These are phyloP conservation scores for Cephalopterus ornatus DNA, from an alignment of 2,113 vertebrate genomes.

Conservation along the genomic window DNA sequence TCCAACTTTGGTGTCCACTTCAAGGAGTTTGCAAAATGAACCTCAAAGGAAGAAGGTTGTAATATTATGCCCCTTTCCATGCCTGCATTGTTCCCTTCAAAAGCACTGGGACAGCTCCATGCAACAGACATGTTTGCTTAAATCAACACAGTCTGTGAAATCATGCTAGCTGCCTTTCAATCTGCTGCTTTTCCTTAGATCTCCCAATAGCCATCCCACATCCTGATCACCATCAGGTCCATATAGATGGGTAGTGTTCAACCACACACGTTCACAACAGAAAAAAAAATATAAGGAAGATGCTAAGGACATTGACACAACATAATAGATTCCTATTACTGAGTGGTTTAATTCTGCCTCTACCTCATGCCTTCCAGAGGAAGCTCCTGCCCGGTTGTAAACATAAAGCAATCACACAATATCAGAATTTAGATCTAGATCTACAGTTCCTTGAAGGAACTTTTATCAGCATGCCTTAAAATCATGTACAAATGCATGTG, in stretches of 20 bases:
- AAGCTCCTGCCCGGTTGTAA: background rate
- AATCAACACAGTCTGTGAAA: background rate
- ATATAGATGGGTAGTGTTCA: background rate
- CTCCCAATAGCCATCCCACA: background rate
- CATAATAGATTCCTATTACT: background rate
- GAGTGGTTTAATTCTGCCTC: background rate
- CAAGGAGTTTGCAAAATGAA: background rate
- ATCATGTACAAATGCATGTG: background rate
- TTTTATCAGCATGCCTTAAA: background rate
- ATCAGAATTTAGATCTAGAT: background rate
- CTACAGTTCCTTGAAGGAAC: background rate
- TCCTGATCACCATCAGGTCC: background rate
- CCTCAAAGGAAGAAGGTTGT: background rate
- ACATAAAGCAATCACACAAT: background rate
- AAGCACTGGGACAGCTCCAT: background rate
- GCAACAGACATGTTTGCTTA: background rate
- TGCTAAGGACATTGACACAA: background rate
- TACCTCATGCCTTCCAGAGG: background rate
- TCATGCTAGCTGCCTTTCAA: background rate
- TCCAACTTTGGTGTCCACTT: background rate
- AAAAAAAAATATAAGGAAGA: background rate
- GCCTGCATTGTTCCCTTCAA: background rate
- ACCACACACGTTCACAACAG: background rate
- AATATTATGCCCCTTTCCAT: background rate
- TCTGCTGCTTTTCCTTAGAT: background rate